Base-by-base conservation (phyloP, 1,140 invertebrate species). In the Pseudomyrmex flavicornis region DNA sequence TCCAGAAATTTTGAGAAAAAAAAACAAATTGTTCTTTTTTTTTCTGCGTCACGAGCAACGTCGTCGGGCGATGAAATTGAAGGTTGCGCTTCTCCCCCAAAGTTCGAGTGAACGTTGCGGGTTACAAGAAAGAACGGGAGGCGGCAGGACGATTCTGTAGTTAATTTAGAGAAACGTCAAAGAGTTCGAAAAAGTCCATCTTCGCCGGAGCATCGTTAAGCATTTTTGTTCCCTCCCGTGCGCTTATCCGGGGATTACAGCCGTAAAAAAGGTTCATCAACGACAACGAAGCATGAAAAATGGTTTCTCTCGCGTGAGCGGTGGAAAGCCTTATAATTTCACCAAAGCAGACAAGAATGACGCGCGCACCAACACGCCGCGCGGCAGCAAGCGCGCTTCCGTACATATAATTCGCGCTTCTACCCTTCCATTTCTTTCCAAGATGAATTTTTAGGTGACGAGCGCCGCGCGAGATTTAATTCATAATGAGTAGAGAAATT, bases 281-380 rank as follows among this genome's bases (percentile, higher is more conserved):
- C 68, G 76, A 84, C 83, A 84, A 84, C 76, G 83, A 61, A 56
- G 76, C 54, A 82, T 84, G 83, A 84, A 61, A 84, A 82, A 84
- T 84, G 83, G 65, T 76, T 56, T 72, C 68, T 72, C 68, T 80
- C 73, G 74, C 73, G 76, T 82, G 62, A 62, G 76, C 54, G 76
- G 59, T 70, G 69, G 77, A 66, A 48, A 70, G 76, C 52, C 75
- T 84, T 72, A 80, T 72, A 72, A 80, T 72, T 80, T 72, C 66
- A 68, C 54, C 76, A 66, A 79, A 79, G 75, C 75, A 17, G 76
- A 79, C 52, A 50, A n/a, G 20, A 72, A 68, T 77, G 74, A 77
- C 74, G 74, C 74, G 59, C 62, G 50, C n/a, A 75, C 66, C 76
- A 59, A 59, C 66, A 50, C 76, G 76, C 52, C 20, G n/a, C 35